Base-by-base conservation (phyloP, 2,888 invertebrate species). In the Andricus curvator region DNA sequence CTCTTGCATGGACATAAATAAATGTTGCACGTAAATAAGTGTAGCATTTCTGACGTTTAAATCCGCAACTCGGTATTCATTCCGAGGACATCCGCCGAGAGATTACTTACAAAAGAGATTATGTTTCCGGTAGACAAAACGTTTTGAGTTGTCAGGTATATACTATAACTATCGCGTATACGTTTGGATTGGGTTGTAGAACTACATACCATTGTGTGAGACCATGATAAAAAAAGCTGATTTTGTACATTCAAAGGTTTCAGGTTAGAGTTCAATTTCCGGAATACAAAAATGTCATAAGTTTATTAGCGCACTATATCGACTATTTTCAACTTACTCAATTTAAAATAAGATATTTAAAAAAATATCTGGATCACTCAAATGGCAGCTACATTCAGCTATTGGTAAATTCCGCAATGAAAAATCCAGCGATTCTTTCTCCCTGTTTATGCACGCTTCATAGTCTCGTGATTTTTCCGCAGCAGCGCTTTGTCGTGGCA, bases 391-490 rank as follows among this genome's bases (percentile, higher is more conserved):
- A 51, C 20, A 51, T 20, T 51, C 4, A 6, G 51, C 20, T 44
- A 44, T 44, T 44, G 44, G 4, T 44, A 44, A 44, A 44, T 44
- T 56, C 15, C 9, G n/a, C 56, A 56, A n/a, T n/a, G 8, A 62
- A 11, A 62, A 15, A 25, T 25, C 13, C 1, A 22, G 25, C 13
- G 25, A 62, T 62, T 62, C 15, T 15, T 62, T 62, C 15, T 25
- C 15, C 15, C 25, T 25, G 25, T 90, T 91, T 90, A 91, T 89
- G 87, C 88, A 86, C 85, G 88, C 88, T 90, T 90, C 88, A 90
- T 91, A 90, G 88, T 88, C 85, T 85, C 83, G 88, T 90, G 90
- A 91, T 91, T 91, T 91, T 91, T 91, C 89, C 89, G 88, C 90
- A 90, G 89, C 86, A 86, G 83, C 87, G 89, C 91, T 92, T 92